phyloP scores from a whole-genome alignment of 2,113 vertebrate species.

The Argyrosomus japonicus region DNA sequence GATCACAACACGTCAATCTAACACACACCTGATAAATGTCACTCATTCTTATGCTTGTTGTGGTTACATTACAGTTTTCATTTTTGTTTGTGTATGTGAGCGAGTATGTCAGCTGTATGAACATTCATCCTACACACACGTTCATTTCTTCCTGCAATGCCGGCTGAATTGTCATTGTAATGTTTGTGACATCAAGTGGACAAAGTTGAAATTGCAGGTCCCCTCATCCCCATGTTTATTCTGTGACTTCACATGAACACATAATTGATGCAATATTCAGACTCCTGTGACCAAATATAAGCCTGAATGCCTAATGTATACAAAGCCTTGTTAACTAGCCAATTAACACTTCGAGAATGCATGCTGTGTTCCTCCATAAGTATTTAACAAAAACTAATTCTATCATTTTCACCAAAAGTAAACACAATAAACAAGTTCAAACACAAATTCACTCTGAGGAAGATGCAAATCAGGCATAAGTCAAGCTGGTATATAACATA shows the following conservation, averaged over 20 bases:
- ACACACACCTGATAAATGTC: conserved; percentile 54
- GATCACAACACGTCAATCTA: conserved; percentile 65
- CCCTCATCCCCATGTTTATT: not conserved
- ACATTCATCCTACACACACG: not conserved
- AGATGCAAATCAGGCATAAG: not conserved
- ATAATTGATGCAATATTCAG: not conserved
- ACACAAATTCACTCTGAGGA: not conserved
- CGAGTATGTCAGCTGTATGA: not conserved
- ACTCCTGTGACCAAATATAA: not conserved
- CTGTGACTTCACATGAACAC: not conserved
- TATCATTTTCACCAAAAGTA: too few relatives aligned
- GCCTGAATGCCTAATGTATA: not conserved
- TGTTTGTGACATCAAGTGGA: conserved; percentile 84
- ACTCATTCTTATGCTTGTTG: conserved; percentile 25
- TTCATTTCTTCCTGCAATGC: conserved; percentile 7
- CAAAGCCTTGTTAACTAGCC: not conserved
- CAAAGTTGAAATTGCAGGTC: conserved; percentile 72
- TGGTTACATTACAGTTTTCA: conserved; percentile 11
- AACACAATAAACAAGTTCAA: not conserved
- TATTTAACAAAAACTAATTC: not conserved
- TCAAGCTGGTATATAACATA: too few relatives aligned
- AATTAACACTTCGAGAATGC: conserved; percentile 26
- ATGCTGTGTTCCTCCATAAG: not conserved
- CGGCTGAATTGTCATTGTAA: conserved; percentile 68
- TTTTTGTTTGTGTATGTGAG: conserved; percentile 10